Percentiles rank a stretch among this genome's conserved stretches.
Conservation (phyloP, 2,888 invertebrate genomes). For the Nephrotoma guestfalica region DNA sequence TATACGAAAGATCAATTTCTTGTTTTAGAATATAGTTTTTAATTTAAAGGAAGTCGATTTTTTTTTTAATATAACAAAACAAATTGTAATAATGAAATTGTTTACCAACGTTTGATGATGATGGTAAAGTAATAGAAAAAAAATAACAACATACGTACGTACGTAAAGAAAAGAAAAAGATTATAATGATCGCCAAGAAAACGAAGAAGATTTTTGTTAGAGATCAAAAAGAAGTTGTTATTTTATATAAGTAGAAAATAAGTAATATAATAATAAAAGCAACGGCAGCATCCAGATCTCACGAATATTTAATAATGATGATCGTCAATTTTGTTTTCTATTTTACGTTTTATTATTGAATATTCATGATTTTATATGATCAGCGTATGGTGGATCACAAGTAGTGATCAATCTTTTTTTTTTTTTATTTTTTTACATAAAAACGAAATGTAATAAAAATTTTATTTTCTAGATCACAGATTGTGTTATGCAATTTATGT, state of each 20-base stretch:
- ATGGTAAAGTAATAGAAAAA: background rate
- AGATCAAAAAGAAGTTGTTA: background rate
- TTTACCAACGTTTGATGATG: background rate
- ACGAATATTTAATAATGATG: background rate
- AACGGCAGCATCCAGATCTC: background rate
- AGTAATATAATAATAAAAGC: background rate
- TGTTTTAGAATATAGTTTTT: background rate
- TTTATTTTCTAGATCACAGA: background rate
- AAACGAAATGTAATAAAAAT: background rate
- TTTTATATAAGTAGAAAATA: background rate
- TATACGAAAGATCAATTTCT: background rate
- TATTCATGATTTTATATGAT: background rate
- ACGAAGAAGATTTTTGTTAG: background rate
- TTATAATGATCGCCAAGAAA: background rate
- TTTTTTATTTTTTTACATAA: background rate
- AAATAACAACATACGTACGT: background rate
- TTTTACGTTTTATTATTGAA: background rate
- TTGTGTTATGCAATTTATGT: background rate
- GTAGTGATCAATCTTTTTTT: background rate
- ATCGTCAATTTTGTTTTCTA: background rate
- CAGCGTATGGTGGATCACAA: background rate
- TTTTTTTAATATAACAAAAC: background rate
- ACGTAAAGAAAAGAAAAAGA: background rate
- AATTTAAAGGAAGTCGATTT: background rate
- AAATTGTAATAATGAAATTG: background rate